Evolutionary conservation across 1,140 invertebrate species (phyloP).

Genomic region (Reticulitermes speratus): DNA sequence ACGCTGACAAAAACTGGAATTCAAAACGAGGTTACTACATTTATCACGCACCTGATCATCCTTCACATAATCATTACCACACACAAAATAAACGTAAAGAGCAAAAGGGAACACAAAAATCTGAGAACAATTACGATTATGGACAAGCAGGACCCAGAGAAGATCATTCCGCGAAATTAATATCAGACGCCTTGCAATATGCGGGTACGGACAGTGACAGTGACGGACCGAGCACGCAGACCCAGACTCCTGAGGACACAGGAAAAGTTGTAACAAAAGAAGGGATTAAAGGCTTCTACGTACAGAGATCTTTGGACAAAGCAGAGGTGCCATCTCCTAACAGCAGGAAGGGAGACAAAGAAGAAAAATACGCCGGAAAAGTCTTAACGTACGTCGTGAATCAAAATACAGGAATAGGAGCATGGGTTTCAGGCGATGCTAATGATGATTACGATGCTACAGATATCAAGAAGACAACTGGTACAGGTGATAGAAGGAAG

Average conservation of each 20-base stretch:
- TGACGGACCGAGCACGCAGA: background rate
- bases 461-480: no score
- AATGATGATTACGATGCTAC: no score
- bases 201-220: no score
- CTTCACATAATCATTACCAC: background rate
- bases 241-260: background rate
- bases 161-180: background rate
- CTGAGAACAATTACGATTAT: no score
- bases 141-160: background rate
- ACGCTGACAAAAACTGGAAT: background rate
- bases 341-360: background rate
- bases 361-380: background rate
- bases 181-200: background rate
- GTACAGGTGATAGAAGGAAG: no score
- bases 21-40: background rate
- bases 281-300: background rate
- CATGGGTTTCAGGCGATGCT: background rate
- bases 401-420: background rate
- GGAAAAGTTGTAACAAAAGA: background rate
- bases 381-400: constrained; percentile 1
- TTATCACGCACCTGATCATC: background rate
- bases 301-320: background rate
- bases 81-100: background rate
- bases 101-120: no score
- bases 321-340: background rate